phyloP scores from a whole-genome alignment of 2,113 vertebrate genomes.

The Ceratotherium simum region DNA sequence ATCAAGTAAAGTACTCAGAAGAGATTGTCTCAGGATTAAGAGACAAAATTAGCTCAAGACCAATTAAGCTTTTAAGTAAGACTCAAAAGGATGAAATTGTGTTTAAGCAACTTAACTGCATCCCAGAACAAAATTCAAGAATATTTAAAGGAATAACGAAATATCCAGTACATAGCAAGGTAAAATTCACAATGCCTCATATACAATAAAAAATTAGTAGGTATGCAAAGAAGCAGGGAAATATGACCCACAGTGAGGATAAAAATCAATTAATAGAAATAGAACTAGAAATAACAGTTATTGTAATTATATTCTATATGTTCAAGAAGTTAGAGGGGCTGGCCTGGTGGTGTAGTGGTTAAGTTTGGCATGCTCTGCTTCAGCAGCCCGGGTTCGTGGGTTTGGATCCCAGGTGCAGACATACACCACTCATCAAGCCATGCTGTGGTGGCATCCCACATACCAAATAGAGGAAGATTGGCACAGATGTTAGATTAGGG shows the following conservation, averaged over 20 bases:
- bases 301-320: neutral
- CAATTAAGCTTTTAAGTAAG: neutral
- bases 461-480: too few species aligned
- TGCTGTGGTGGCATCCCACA: too few species aligned
- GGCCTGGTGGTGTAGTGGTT: too few species aligned
- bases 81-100: neutral
- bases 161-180: neutral
- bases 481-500: too few species aligned
- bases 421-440: too few species aligned
- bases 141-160: neutral
- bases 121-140: neutral
- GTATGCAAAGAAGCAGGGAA: neutral
- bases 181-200: neutral
- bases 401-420: too few species aligned
- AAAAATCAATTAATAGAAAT: conserved; percentile 35
- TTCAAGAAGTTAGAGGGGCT: neutral
- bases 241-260: neutral
- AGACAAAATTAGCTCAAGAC: neutral
- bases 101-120: neutral
- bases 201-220: neutral
- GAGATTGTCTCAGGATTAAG: neutral
- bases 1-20: neutral
- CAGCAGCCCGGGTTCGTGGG: too few species aligned
- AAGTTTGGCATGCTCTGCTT: too few species aligned
- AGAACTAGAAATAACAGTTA: neutral